A percentile compares a stretch with the other conserved stretches of the same genome.
Evolutionary conservation across 2,113 vertebrate genomes (phyloP).

Genomic region (Phalacrocorax carbo): DNA sequence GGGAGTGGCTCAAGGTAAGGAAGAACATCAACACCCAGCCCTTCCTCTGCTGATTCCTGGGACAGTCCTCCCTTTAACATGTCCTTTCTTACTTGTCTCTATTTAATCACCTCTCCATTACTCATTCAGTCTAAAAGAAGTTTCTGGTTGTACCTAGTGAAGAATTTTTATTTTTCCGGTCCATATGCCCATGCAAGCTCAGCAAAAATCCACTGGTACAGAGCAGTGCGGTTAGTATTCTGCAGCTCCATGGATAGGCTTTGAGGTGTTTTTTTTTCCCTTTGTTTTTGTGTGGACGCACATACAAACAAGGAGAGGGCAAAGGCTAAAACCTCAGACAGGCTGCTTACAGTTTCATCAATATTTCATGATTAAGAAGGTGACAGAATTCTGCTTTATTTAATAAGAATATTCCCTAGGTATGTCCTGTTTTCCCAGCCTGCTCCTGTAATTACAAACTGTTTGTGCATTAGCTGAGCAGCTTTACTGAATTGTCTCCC

Average conservation of each 20-base stretch:
- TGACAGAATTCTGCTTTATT: constrained; percentile 71
- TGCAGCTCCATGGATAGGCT: background rate
- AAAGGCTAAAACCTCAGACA: constrained; percentile 64
- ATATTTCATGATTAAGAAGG: constrained; percentile 72
- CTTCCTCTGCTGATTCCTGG: background rate
- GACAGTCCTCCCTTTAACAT: background rate
- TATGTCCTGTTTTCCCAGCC: constrained; percentile 30
- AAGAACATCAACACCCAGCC: background rate
- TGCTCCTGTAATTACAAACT: constrained; percentile 47
- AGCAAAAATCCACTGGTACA: constrained; percentile 21
- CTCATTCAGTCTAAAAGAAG: background rate
- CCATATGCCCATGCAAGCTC: constrained; percentile 1
- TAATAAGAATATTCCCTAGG: constrained; percentile 65
- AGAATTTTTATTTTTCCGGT: constrained; percentile 44
- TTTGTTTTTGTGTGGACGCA: constrained; percentile 24
- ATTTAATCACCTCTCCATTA: background rate
- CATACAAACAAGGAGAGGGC: constrained; percentile 35
- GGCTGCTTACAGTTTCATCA: constrained; percentile 68
- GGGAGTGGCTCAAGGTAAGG: background rate
- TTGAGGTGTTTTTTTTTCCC: background rate
- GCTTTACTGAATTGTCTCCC: background rate
- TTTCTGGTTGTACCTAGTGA: background rate
- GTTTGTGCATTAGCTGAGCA: constrained; percentile 46
- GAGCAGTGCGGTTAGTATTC: constrained; percentile 5
- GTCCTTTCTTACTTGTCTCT: background rate